Evolutionary conservation across 2,113 vertebrate genomes (phyloP), one percentile per base, ranked within the genome.

Genomic region (Tinamus guttatus): DNA sequence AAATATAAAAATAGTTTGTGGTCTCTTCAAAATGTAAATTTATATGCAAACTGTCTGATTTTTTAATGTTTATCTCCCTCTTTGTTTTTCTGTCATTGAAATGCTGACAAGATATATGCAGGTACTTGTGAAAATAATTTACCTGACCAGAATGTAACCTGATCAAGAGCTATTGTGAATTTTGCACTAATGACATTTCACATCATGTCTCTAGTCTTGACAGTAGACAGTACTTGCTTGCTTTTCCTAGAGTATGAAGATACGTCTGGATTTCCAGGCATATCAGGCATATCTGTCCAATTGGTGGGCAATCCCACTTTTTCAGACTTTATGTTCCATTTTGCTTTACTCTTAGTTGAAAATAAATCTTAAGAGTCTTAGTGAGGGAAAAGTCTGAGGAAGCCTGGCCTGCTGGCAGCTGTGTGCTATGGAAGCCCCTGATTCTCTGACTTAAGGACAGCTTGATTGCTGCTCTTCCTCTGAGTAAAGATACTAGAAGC

Each of bases 371-470:
- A 79, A 81, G 71, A 67, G 82, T 82, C 24, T 60, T 56, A 63
- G 9, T 70, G 51, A 88, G 34, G 21, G 9, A 77, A 19, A 56
- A 70, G 34, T 89, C 51, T 68, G 73, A 87, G 69, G 58, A 90
- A 81, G 56, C 81, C 41, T 60, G 74, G 77, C 52, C 81, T 65
- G 64, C 2, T 83, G 65, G 69, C 73, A 94, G 51, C 59, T 36
- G 18, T n/a, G 27, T 90, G 64, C 49, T 41, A 32, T n/a, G 24
- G 73, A 90, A 88, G 21, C 56, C 51, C 82, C 67, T 67, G 75
- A 68, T 86, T 93, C 43, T 64, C 52, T 85, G 71, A 91, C 76
- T 74, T 76, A 80, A 65, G 34, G 63, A 80, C 49, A 94, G 86
- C 83, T 64, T 87, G 32, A 80, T 28, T 56, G 28, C 15, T 56